A percentile compares a stretch with the other conserved stretches of the same genome.
Conservation (phyloP, 92 coral and sea anemone genomes). For the Parazoanthus darwini region DNA sequence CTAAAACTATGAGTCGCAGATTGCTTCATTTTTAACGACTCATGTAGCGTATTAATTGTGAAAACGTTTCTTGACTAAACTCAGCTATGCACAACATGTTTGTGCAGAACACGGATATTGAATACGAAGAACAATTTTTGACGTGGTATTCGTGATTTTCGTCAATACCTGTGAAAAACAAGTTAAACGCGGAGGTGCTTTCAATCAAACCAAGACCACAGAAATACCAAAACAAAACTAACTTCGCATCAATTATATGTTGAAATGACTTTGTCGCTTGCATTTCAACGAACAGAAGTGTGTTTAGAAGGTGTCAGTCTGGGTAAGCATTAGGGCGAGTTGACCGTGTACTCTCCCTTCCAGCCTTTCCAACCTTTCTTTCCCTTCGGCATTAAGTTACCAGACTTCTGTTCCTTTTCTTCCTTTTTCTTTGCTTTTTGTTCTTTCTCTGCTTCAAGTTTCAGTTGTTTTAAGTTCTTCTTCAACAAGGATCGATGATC, state of each 20-base stretch:
- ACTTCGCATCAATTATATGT: background rate
- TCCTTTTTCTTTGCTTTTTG: constrained; percentile 79
- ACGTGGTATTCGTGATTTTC: background rate
- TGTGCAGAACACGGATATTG: background rate
- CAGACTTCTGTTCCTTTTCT: constrained; percentile 73
- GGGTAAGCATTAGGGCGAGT: background rate
- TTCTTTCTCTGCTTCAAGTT: constrained; percentile 77
- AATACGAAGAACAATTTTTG: background rate
- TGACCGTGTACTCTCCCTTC: constrained; percentile 86
- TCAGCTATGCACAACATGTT: too few relatives aligned
- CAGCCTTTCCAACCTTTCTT: constrained; percentile 52
- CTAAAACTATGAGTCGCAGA: background rate
- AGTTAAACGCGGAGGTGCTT: background rate
- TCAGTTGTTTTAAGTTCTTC: constrained; percentile 86
- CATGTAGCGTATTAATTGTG: background rate
- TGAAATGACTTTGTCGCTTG: background rate
- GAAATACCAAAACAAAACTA: background rate
- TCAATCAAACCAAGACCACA: background rate
- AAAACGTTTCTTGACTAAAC: too few relatives aligned
- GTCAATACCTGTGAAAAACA: background rate
- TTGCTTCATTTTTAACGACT: background rate
- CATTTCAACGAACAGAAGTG: background rate
- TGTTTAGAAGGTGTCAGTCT: background rate
- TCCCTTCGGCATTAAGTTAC: constrained; percentile 46
- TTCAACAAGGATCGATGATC: constrained; percentile 76